Conservation (phyloP, 2,888 invertebrate genomes). For the Xylota segnis region DNA sequence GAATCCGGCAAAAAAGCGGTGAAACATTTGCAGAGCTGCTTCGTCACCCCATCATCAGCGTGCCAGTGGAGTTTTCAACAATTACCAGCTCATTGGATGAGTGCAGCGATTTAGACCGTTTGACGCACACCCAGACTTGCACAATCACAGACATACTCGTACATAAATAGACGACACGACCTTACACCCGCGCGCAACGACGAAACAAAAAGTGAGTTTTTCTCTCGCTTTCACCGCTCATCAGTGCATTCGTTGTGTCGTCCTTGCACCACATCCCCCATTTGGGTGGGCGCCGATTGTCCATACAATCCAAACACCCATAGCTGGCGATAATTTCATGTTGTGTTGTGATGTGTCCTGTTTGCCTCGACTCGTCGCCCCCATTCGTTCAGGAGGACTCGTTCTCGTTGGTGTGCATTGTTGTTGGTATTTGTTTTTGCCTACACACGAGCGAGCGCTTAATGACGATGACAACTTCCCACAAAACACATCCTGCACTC, state of each 20-base stretch:
- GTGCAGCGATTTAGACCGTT: conserved; percentile 73
- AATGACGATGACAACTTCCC: conserved; percentile 74
- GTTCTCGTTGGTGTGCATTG: conserved; percentile 23
- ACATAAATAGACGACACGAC: conserved; percentile 16
- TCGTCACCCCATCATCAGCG: conserved; percentile 37
- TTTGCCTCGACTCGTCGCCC: conserved; percentile 16
- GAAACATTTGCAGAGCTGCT: conserved; percentile 41
- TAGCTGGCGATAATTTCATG: conserved; percentile 72
- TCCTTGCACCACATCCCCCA: conserved; percentile 60
- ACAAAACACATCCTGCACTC: conserved; percentile 70
- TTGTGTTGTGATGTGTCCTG: conserved; percentile 67
- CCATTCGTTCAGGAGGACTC: conserved; percentile 31
- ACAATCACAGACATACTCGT: conserved; percentile 53
- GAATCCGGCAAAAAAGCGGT: conserved; percentile 11
- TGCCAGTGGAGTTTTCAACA: conserved; percentile 59
- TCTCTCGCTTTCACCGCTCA: conserved; percentile 22
- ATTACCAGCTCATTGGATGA: conserved; percentile 76
- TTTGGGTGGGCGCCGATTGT: conserved; percentile 19
- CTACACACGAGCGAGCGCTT: conserved; percentile 54
- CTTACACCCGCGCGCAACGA: conserved; percentile 13
- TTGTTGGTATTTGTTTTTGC: conserved; percentile 65
- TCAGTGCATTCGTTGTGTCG: conserved; percentile 40
- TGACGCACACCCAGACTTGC: conserved; percentile 63
- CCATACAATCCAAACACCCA: conserved; percentile 34
- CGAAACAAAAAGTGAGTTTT: conserved; percentile 32